Percentiles rank a stretch among this genome's conserved stretches.
These are phyloP conservation scores for Drosophila diplacantha DNA, from an alignment of 2,888 invertebrate species.

Conservation along the genomic window DNA sequence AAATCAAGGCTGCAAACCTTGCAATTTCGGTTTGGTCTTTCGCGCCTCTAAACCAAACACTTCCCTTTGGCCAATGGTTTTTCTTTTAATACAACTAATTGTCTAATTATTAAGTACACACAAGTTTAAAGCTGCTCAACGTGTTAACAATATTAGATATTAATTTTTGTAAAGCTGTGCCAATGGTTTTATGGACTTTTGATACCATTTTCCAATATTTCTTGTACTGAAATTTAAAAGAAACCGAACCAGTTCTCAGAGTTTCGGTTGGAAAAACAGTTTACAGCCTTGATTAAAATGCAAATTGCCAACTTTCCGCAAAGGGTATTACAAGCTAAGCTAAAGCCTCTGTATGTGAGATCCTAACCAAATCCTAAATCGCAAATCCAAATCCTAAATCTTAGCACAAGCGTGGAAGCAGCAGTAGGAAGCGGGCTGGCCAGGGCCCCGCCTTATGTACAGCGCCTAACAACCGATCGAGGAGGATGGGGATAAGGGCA, in stretches of 20 bases:
- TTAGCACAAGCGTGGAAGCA: constrained; percentile 49
- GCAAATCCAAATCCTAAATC: constrained; percentile 2
- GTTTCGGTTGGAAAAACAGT: constrained; percentile 9
- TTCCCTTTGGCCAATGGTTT: neutral
- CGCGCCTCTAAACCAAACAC: neutral
- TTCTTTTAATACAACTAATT: neutral
- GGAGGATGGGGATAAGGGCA: constrained; percentile 14
- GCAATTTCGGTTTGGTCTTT: constrained; percentile 8
- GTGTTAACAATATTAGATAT: constrained; percentile 2
- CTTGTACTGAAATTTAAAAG: neutral
- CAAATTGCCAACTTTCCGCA: constrained; percentile 11
- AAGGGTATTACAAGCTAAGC: neutral
- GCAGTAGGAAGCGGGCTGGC: constrained; percentile 55
- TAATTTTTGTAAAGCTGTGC: neutral
- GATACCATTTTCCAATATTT: neutral
- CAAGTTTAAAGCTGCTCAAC: constrained; percentile 12
- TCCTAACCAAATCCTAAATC: constrained; percentile 6
- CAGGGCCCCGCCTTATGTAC: constrained; percentile 38
- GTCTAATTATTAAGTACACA: constrained; percentile 4
- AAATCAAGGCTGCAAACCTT: constrained; percentile 32
- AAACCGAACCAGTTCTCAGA: constrained; percentile 2
- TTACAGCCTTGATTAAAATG: constrained; percentile 26
- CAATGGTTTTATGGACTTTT: neutral
- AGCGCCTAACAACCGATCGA: constrained; percentile 66
- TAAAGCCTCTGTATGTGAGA: constrained; percentile 1